Evolutionary conservation across 2,888 invertebrate species (phyloP).

Genomic region (Zeuzera pyrina): DNA sequence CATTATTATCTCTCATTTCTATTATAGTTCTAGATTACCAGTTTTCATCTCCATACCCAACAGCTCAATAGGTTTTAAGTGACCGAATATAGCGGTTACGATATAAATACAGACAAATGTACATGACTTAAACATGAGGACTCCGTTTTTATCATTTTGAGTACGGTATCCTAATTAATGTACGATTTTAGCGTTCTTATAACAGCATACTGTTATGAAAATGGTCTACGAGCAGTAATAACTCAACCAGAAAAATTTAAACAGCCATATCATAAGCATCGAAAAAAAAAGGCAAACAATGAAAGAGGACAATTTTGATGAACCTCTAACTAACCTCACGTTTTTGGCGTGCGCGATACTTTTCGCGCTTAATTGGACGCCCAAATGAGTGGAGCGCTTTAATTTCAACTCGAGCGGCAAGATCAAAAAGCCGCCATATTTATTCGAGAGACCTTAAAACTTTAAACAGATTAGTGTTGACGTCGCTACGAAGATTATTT

Average conservation of each 20-base stretch:
- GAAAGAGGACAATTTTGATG: constrained; percentile 60
- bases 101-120: too few species aligned
- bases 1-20: too few species aligned
- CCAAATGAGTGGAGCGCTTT: constrained; percentile 50
- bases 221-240: too few species aligned
- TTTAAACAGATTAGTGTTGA: constrained; percentile 54
- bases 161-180: too few species aligned
- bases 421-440: constrained; percentile 52
- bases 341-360: constrained; percentile 46
- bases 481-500: constrained; percentile 46
- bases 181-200: too few species aligned
- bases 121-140: too few species aligned
- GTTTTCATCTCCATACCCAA: too few species aligned
- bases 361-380: constrained; percentile 62
- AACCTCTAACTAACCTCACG: constrained; percentile 32
- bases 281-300: constrained; percentile 38
- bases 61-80: too few species aligned
- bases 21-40: too few species aligned
- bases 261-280: constrained; percentile 34
- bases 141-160: too few species aligned
- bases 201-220: too few species aligned
- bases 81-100: too few species aligned
- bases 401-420: constrained; percentile 50
- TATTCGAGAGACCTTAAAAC: constrained; percentile 34
- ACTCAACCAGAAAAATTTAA: constrained; percentile 26